Evolutionary conservation across 2,113 vertebrate species (phyloP).

Genomic region (Nesogale talazaci): DNA sequence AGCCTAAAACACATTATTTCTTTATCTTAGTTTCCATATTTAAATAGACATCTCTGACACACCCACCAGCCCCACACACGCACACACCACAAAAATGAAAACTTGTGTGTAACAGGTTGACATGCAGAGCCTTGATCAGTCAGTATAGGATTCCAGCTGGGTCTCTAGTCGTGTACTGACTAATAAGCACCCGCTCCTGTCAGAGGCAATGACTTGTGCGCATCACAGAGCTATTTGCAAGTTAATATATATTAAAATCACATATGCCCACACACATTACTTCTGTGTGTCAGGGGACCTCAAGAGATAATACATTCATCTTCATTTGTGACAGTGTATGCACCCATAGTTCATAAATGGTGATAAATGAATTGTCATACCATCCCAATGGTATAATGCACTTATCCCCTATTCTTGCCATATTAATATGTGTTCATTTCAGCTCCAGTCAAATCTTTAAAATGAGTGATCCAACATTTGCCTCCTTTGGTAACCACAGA

Average conservation of each 20-base stretch:
- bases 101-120: constrained; percentile 46
- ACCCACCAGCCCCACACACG: too few species aligned
- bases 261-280: constrained; percentile 69
- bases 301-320: constrained; percentile 71
- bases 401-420: constrained; percentile 61
- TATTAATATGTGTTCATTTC: constrained; percentile 67
- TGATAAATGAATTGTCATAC: constrained; percentile 77
- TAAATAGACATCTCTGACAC: constrained; percentile 11
- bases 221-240: constrained; percentile 75
- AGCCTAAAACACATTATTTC: neutral
- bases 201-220: constrained; percentile 45
- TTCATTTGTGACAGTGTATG: constrained; percentile 72
- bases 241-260: constrained; percentile 79
- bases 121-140: constrained; percentile 53
- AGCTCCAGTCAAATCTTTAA: constrained; percentile 66
- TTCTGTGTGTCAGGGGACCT: constrained; percentile 68
- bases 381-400: constrained; percentile 64
- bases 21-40: constrained; percentile 36
- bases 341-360: constrained; percentile 75
- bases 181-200: constrained; percentile 58
- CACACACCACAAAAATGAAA: neutral
- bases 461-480: constrained; percentile 56
- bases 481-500: constrained; percentile 52
- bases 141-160: constrained; percentile 54
- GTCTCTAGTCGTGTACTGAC: constrained; percentile 38